Evolutionary conservation across 2,797 vertebrate species (phyloP).

Genomic region (Gorsachius magnificus): DNA sequence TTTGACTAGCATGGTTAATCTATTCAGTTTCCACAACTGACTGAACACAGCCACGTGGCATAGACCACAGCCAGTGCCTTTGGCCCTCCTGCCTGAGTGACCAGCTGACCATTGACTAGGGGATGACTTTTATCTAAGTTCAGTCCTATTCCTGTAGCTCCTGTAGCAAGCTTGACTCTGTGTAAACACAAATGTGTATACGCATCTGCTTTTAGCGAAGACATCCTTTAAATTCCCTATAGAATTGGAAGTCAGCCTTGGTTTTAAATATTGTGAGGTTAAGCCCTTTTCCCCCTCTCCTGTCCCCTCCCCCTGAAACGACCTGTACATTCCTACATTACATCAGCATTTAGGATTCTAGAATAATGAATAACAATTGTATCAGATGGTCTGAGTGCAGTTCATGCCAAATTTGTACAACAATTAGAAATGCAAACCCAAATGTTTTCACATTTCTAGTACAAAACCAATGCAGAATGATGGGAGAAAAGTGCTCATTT

Average conservation of each 20-base stretch:
- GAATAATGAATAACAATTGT: slow-evolving; percentile 32
- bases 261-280: slow-evolving; percentile 1
- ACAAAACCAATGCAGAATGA: not conserved
- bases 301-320: not conserved
- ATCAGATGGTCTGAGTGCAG: not conserved
- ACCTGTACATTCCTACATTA: not conserved
- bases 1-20: not conserved
- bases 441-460: slow-evolving; percentile 54
- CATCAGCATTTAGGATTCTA: slow-evolving; percentile 14
- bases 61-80: not conserved
- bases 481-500: not conserved
- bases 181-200: not conserved
- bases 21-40: not conserved
- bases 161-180: not conserved
- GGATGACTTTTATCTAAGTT: not conserved
- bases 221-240: slow-evolving; percentile 19
- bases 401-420: not conserved
- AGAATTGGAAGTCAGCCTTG: not conserved
- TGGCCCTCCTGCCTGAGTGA: not conserved
- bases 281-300: not conserved
- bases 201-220: not conserved
- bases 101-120: not conserved
- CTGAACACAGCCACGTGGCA: not conserved
- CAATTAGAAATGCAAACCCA: slow-evolving; percentile 45
- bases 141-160: not conserved